Evolutionary conservation across 2,113 vertebrate species (phyloP).

Genomic region (Ariopsis seemanni): DNA sequence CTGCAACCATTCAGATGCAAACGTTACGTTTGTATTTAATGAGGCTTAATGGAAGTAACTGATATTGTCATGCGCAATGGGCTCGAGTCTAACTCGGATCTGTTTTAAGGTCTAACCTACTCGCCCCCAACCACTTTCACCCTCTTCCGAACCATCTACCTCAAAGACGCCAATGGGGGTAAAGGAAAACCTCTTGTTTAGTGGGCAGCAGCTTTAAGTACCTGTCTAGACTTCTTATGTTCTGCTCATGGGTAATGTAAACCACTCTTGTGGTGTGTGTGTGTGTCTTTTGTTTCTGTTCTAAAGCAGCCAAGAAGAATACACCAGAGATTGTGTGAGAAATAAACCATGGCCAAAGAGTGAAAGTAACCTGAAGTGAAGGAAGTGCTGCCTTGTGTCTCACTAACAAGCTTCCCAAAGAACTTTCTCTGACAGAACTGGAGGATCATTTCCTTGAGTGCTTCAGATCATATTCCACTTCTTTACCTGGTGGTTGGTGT

Average conservation of each 20-base stretch:
- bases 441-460: neutral
- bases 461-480: neutral
- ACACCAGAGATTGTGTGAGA: neutral
- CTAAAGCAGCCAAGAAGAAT: neutral
- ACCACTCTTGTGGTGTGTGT: constrained; percentile 4
- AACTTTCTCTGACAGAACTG: neutral
- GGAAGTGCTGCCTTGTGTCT: constrained; percentile 4
- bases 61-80: constrained; percentile 39
- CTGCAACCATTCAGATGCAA: constrained; percentile 26
- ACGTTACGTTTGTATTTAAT: constrained; percentile 33
- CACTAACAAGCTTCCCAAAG: neutral
- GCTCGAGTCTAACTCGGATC: constrained; percentile 17
- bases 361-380: constrained; percentile 13
- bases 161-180: constrained; percentile 23
- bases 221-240: constrained; percentile 49
- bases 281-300: constrained; percentile 30
- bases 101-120: neutral
- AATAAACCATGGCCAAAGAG: neutral
- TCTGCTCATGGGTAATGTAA: constrained; percentile 26
- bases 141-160: neutral
- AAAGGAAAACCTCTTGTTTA: constrained; percentile 7
- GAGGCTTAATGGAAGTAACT: neutral
- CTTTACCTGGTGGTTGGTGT: neutral
- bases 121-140: neutral
- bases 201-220: constrained; percentile 34